phyloP scores from a whole-genome alignment of 1,140 invertebrate species.

The Neotoxoptera formosana region DNA sequence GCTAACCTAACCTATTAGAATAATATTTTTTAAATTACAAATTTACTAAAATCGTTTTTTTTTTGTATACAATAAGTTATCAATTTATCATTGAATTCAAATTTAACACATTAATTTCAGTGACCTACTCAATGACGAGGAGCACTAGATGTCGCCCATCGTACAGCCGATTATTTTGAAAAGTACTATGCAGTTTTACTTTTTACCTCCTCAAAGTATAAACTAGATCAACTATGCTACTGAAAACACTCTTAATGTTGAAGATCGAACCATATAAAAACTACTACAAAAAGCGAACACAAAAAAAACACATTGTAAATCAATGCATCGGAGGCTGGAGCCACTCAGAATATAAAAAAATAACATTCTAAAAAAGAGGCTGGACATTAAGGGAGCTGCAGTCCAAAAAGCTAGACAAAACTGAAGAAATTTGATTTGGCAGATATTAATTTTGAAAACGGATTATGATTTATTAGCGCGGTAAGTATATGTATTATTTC shows the following conservation, averaged over 20 bases:
- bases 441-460: no score
- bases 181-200: not conserved
- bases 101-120: not conserved
- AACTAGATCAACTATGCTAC: not conserved
- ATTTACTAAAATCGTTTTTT: not conserved
- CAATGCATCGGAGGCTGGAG: not conserved
- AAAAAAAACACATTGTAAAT: not conserved
- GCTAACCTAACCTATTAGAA: not conserved
- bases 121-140: not conserved
- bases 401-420: no score
- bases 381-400: not conserved
- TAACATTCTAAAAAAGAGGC: not conserved
- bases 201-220: no score
- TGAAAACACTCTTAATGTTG: not conserved
- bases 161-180: not conserved
- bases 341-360: not conserved
- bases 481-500: no score
- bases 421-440: no score
- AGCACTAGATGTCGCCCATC: not conserved
- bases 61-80: no score
- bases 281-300: not conserved
- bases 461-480: no score
- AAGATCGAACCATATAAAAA: not conserved
- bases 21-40: not conserved
- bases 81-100: no score